These are phyloP conservation scores for Trochalopteron elliotii DNA, from an alignment of 2,113 vertebrate genomes.

Conservation along the genomic window DNA sequence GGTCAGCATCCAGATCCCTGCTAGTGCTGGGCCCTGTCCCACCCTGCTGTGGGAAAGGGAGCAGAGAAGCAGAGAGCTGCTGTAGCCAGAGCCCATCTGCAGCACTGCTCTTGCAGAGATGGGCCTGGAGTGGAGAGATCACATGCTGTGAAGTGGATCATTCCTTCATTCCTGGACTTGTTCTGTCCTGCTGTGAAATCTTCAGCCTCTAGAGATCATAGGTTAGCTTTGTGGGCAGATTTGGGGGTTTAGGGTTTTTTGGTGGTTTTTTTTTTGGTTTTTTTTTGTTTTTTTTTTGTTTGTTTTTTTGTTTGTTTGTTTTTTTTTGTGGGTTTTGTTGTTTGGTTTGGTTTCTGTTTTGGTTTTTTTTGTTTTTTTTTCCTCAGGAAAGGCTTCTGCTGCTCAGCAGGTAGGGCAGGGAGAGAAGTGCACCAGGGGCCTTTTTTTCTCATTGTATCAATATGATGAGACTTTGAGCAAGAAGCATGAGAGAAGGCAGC, in stretches of 20 bases:
- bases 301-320: too few species aligned
- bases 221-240: neutral
- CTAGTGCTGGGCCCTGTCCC: neutral
- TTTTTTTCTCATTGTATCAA: neutral
- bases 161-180: neutral
- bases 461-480: neutral
- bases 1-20: neutral
- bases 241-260: accelerated
- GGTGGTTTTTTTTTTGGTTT: too few species aligned
- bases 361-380: neutral
- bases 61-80: neutral
- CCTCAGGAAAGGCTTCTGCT: neutral
- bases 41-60: neutral
- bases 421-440: neutral
- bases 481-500: neutral
- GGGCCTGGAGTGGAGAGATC: neutral
- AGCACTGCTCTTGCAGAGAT: neutral
- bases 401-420: neutral
- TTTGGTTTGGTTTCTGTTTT: neutral
- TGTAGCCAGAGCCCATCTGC: neutral
- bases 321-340: neutral
- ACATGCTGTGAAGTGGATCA: neutral
- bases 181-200: neutral
- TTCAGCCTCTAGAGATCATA: neutral
- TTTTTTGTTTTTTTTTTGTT: too few species aligned